phyloP scores from a whole-genome alignment of 2,113 vertebrate species.

The Megaceryle torquata region DNA sequence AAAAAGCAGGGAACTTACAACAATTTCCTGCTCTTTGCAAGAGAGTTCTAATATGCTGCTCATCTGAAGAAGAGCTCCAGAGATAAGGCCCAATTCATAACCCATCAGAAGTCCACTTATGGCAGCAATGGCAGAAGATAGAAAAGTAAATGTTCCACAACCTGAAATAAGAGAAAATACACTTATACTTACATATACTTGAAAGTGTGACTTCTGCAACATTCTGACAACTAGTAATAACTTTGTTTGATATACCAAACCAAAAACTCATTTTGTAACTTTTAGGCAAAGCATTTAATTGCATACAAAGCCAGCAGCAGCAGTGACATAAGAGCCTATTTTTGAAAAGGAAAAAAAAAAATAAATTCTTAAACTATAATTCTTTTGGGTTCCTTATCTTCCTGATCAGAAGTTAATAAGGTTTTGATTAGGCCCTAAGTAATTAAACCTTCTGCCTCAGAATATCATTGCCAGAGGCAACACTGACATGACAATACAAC shows the following conservation, averaged over 20 bases:
- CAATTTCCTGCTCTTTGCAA: conserved; percentile 88
- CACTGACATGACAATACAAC: background rate
- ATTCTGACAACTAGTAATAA: background rate
- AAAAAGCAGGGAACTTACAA: conserved; percentile 88
- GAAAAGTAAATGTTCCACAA: conserved; percentile 80
- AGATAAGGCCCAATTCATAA: conserved; percentile 92
- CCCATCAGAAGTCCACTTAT: conserved; percentile 92
- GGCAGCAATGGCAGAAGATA: conserved; percentile 83
- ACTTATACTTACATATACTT: background rate
- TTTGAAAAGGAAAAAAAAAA: background rate
- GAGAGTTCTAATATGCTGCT: conserved; percentile 79
- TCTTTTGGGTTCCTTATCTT: background rate
- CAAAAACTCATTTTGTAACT: background rate
- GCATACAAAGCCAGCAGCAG: background rate
- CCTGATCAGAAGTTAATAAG: background rate
- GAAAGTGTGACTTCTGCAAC: background rate
- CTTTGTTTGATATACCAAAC: background rate
- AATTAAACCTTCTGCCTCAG: background rate
- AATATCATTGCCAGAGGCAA: background rate
- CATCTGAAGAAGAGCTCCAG: conserved; percentile 91
- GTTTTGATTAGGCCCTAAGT: background rate
- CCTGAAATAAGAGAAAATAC: conserved; percentile 71
- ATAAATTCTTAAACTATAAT: background rate
- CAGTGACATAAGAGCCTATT: background rate
- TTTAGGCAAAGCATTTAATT: background rate